Percentiles rank a stretch among this genome's conserved stretches.
Evolutionary conservation across 2,888 invertebrate genomes (phyloP).

Genomic region (Agrotis segetum): DNA sequence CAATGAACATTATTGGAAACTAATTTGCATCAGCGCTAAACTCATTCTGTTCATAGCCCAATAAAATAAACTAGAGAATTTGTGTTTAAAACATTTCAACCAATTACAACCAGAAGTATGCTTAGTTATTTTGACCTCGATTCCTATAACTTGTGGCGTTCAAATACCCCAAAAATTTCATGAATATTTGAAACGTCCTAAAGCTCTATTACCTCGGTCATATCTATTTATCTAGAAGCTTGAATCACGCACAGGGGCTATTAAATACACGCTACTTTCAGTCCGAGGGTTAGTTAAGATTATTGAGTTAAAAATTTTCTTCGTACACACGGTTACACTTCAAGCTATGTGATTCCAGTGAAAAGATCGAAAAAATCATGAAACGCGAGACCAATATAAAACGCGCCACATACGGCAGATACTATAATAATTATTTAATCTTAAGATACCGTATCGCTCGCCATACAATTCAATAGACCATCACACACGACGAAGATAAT

Average conservation of each 20-base stretch:
- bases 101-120: conserved; percentile 11
- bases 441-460: no score
- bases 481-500: no score
- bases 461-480: no score
- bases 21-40: no score
- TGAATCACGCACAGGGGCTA: conserved; percentile 36
- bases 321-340: conserved; percentile 15
- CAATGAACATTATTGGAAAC: no score
- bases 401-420: no score
- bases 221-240: conserved; percentile 18
- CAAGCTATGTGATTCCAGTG: no score
- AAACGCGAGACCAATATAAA: no score
- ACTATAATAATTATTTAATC: no score
- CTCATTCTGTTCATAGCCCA: no score
- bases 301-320: conserved; percentile 46
- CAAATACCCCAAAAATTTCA: conserved; percentile 18
- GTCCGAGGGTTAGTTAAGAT: conserved; percentile 23
- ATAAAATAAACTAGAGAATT: background rate
- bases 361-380: no score
- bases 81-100: conserved; percentile 4
- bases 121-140: conserved; percentile 9
- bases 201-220: conserved; percentile 9
- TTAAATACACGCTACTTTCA: conserved; percentile 34
- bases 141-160: conserved; percentile 9
- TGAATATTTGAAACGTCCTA: conserved; percentile 36